A percentile compares a stretch with the other conserved stretches of the same genome.
phyloP scores from a whole-genome alignment of 2,113 vertebrate genomes.

The Dicerorhinus sumatrensis region DNA sequence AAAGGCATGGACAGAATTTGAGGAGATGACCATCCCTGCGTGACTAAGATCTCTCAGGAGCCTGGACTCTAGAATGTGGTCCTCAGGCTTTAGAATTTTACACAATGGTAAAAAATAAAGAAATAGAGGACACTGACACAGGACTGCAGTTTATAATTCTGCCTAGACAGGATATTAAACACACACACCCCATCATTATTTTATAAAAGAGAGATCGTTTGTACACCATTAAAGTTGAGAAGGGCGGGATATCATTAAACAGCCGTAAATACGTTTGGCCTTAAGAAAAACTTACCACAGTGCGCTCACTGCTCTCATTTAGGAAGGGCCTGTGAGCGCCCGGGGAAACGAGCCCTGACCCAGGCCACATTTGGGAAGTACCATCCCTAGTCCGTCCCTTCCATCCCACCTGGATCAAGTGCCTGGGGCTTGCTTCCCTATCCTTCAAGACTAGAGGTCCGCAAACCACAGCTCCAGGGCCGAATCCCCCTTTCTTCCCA shows the following conservation, averaged over 20 bases:
- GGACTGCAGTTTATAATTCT: not conserved
- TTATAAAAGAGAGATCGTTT: not conserved
- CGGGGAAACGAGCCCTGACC: not conserved
- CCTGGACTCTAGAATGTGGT: not conserved
- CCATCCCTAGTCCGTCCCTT: fast-evolving
- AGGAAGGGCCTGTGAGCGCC: not conserved
- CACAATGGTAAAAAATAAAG: not conserved
- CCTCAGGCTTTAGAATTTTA: not conserved
- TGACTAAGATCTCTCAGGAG: not conserved
- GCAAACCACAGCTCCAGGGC: not conserved
- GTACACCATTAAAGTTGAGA: not conserved
- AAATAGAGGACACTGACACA: not conserved
- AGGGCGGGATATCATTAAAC: not conserved
- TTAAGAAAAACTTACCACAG: not conserved
- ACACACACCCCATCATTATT: not conserved
- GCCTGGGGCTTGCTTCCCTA: fast-evolving
- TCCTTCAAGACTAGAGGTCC: not conserved
- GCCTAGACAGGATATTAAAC: not conserved
- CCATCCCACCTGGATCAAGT: too few species aligned
- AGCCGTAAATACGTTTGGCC: not conserved
- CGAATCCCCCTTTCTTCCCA: too few species aligned
- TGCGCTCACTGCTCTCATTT: not conserved
- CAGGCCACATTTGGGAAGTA: not conserved
- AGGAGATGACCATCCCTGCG: not conserved
- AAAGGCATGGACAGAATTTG: not conserved